phyloP scores from a whole-genome alignment of 2,888 invertebrate genomes.

The Hirudinaria manillensis region DNA sequence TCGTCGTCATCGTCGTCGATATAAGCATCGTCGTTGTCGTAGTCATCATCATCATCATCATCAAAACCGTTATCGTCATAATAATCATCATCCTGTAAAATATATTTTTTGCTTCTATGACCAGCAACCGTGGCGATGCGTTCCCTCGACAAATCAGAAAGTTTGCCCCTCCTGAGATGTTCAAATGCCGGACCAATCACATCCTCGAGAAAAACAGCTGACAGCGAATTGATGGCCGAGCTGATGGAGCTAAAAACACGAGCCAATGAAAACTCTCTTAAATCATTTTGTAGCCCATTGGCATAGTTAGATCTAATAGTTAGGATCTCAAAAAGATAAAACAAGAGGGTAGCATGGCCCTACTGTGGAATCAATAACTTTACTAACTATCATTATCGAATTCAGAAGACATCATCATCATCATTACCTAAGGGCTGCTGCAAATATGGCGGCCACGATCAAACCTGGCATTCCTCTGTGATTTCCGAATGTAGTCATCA shows the following conservation, averaged over 20 bases:
- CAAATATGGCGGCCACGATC: constrained; percentile 37
- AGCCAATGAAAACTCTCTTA: neutral
- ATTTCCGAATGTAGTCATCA: constrained; percentile 37
- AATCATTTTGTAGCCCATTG: neutral
- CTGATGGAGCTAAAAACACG: constrained; percentile 39
- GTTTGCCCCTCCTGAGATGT: constrained; percentile 1
- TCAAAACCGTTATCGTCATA: no score
- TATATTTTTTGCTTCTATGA: no score
- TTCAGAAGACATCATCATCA: neutral
- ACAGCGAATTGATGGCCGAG: constrained; percentile 40
- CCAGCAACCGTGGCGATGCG: constrained; percentile 27
- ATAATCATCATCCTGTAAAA: no score
- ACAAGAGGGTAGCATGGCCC: no score
- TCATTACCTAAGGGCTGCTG: constrained; percentile 40
- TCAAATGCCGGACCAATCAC: constrained; percentile 34
- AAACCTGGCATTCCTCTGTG: constrained; percentile 38
- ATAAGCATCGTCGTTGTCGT: no score
- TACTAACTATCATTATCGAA: neutral
- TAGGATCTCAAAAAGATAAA: no score
- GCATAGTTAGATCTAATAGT: no score
- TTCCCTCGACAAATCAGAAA: constrained; percentile 15
- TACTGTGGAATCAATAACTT: no score
- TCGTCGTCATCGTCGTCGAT: neutral
- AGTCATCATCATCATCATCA: no score
- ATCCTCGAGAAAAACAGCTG: constrained; percentile 39